Evolutionary conservation across 2,888 invertebrate species (phyloP), one percentile per base, ranked within the genome.

Genomic region (Theodoxus fluviatilis): DNA sequence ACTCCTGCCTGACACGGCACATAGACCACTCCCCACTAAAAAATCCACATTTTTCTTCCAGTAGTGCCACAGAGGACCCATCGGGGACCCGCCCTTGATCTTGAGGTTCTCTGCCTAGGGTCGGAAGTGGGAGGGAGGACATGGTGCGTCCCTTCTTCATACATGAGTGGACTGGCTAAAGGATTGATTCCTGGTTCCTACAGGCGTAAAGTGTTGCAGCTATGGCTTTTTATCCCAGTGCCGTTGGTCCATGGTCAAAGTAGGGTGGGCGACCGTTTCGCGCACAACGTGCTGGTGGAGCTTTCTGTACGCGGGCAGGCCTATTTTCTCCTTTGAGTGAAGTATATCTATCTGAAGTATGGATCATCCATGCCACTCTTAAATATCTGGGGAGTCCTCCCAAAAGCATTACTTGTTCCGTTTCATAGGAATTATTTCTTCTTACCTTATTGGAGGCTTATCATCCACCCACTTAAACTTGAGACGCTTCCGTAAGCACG

Each of bases 211-310:
- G 87, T 95, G 93, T 82, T 93, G 93, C 74, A 98, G 89, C 80
- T n/a, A 98, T 91, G 86, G 97, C 95, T 3, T 97, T 94, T 96
- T 98, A 98, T 4, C 98, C 97, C 83, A 96, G 95, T 0, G 98
- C 97, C 88, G n/a, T n/a, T n/a, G n/a, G n/a, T n/a, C n/a, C n/a
- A n/a, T 99, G 98, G 86, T 98, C 96, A n/a, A 96, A 96, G 87
- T 95, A 98, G 0, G 98, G 97, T 2, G 98, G 97, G n/a, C n/a
- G n/a, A n/a, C n/a, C 6, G 98, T 97, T 0, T 98, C 98, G 68
- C 98, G 91, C 79, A 99, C 89, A 87, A 98, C 98, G 1, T 96
- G 96, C 65, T 96, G 95, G 86, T 98, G 98, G 78, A 98, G n/a
- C 96, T 87, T 98, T 98, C 92, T 94, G 87, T 22, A 89, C 86